Percentiles rank a stretch among this genome's conserved stretches.
phyloP scores from a whole-genome alignment of 2,113 vertebrate genomes.

The Galbula dea region DNA sequence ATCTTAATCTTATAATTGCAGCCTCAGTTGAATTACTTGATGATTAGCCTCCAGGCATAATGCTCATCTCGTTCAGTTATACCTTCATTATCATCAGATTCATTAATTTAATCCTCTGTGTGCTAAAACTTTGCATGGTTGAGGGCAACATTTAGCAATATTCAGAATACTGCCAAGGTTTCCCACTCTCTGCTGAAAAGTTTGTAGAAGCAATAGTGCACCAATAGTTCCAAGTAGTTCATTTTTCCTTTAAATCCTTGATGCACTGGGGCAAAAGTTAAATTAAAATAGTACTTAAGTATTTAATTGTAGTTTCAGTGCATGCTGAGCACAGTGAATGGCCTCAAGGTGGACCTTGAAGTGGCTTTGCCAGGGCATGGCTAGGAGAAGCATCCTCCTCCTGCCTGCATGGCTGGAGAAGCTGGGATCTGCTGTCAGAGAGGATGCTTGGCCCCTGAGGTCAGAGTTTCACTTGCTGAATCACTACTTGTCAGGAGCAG shows the following conservation, averaged over 20 bases:
- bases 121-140: neutral
- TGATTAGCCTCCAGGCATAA: conserved; percentile 29
- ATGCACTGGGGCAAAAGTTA: neutral
- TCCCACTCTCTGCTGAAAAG: neutral
- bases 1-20: conserved; percentile 24
- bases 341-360: neutral
- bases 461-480: neutral
- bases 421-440: neutral
- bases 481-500: neutral
- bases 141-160: neutral
- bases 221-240: neutral
- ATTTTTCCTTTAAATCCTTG: neutral
- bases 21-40: neutral
- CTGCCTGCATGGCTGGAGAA: neutral
- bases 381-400: neutral
- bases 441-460: neutral
- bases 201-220: neutral
- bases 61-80: neutral
- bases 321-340: neutral
- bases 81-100: conserved; percentile 48
- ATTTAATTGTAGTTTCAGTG: neutral
- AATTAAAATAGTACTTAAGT: neutral
- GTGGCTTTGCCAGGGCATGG: neutral
- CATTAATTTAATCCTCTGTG: conserved; percentile 44
- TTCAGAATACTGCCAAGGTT: neutral